Percentiles rank a stretch among this genome's conserved stretches.
phyloP scores from a whole-genome alignment of 2,797 vertebrate species.

The Pelodytes ibericus region DNA sequence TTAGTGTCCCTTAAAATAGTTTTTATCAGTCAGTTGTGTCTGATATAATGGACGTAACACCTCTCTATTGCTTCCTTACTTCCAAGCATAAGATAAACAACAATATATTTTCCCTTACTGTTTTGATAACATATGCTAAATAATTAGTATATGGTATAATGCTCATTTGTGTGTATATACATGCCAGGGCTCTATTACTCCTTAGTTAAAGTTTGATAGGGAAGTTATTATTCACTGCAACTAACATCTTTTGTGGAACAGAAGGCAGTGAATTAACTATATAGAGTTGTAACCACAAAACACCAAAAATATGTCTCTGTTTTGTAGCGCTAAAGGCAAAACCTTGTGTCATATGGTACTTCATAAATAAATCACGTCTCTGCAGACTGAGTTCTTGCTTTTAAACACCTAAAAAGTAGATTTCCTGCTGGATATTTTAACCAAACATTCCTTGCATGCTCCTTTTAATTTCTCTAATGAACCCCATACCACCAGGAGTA shows the following conservation, averaged over 20 bases:
- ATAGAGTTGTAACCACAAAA: slow-evolving; percentile 62
- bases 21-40: too few relatives aligned
- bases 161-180: too few relatives aligned
- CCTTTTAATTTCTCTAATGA: slow-evolving; percentile 65
- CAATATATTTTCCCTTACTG: too few relatives aligned
- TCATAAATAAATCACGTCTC: slow-evolving; percentile 68
- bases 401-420: slow-evolving; percentile 59
- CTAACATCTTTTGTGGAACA: slow-evolving; percentile 27
- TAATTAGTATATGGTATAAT: too few relatives aligned
- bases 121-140: too few relatives aligned
- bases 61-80: too few relatives aligned
- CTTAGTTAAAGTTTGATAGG: too few relatives aligned
- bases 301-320: slow-evolving; percentile 54
- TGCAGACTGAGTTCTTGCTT: slow-evolving; percentile 62
- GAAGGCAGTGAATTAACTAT: slow-evolving; percentile 24
- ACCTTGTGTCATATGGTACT: slow-evolving; percentile 64
- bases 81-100: too few relatives aligned
- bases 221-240: too few relatives aligned
- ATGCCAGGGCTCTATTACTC: too few relatives aligned
- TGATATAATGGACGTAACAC: too few relatives aligned
- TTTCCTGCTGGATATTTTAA: slow-evolving; percentile 57
- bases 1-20: too few relatives aligned
- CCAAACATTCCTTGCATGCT: slow-evolving; percentile 62
- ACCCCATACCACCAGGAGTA: slow-evolving; percentile 69
- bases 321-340: slow-evolving; percentile 66